These are phyloP conservation scores for Rhynchotus rufescens DNA, from an alignment of 2,797 vertebrate species.

Conservation along the genomic window DNA sequence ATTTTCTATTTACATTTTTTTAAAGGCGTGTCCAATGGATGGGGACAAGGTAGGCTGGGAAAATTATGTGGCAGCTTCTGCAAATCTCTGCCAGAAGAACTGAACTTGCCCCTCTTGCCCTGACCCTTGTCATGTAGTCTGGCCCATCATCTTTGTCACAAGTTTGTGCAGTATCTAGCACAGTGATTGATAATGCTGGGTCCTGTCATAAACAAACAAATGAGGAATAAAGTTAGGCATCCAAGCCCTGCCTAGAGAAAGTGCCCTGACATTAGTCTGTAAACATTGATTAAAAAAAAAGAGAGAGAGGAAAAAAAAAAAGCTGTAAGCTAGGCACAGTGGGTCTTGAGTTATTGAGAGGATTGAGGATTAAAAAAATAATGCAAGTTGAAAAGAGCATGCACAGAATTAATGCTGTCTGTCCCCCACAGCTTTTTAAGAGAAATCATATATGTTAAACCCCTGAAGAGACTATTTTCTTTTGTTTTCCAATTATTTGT, in stretches of 20 bases:
- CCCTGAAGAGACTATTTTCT: slow-evolving; percentile 21
- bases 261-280: neutral
- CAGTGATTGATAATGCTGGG: neutral
- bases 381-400: neutral
- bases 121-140: neutral
- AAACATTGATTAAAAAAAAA: neutral
- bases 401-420: neutral
- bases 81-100: neutral
- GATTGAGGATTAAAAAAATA: slow-evolving; percentile 15
- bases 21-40: neutral
- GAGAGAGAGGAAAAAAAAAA: neutral
- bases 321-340: accelerated
- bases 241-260: neutral
- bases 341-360: neutral
- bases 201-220: slow-evolving; percentile 14
- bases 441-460: slow-evolving; percentile 28
- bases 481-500: slow-evolving; percentile 56
- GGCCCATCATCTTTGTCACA: neutral
- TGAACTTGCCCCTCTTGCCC: neutral
- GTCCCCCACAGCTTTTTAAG: slow-evolving; percentile 6
- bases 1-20: neutral
- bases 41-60: neutral
- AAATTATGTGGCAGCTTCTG: neutral
- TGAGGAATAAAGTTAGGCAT: slow-evolving; percentile 17
- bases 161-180: neutral